Base-by-base conservation (phyloP, 1,140 invertebrate species). In the Epicauta chinensis region DNA sequence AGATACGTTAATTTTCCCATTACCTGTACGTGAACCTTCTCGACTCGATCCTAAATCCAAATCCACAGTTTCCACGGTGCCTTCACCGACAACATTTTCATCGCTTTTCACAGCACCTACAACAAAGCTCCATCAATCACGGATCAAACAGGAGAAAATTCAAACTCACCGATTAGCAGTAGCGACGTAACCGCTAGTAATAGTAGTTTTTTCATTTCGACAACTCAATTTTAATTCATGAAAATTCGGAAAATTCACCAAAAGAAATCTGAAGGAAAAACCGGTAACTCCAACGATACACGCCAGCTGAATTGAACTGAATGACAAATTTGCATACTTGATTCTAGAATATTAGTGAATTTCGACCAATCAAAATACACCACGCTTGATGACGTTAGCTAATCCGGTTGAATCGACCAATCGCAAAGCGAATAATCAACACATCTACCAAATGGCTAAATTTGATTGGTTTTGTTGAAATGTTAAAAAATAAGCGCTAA, bases 21-120 rank as follows among this genome's bases (percentile, higher is more conserved):
- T 73, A 90, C 88, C 87, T 75, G 91, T 93, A 73, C 85, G 78
- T 10, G 87, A 91, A 49, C 77, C 90, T 71, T 93, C 89, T 59
- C 83, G 77, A 51, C 82, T 87, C 17, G 84, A 79, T 3, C 89
- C 89, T 37, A 93, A 69, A 72, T 93, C 84, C 32, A 77, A 62
- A 35, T 91, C 86, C 15, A 92, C 81, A 12, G 67, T 77, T 61
- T 75, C 73, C 3, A 69, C 69, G 9, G 70, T 75, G 44, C 68
- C 73, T 46, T 75, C 71, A 54, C 75, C 73, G 23, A 23, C 17
- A 15, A 51, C 53, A 16, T 49, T 42, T 16, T 53, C 60, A 53
- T 62, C 61, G 11, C 53, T 63, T 34, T 39, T 51, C 56, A 58
- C 53, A 41, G 43, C 29, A 44, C 66, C 60, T 67, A 51, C 30